Evolutionary conservation across 2,888 invertebrate species (phyloP), one percentile per base, ranked within the genome.

Genomic region (Caenorhabditis sp.): DNA sequence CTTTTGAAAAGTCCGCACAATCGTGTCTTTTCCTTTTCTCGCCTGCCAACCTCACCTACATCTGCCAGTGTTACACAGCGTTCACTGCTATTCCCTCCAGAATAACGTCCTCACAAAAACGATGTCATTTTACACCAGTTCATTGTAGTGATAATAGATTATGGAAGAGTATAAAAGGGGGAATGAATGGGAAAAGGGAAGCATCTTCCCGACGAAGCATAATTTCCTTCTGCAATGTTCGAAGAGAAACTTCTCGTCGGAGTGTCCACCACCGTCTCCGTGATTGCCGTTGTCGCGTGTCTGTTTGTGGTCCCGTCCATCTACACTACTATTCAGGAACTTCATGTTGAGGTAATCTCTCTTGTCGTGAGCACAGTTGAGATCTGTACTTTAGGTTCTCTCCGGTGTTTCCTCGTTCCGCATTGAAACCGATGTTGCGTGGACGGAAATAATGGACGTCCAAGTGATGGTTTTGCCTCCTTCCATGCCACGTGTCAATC

Each of bases 391-490:
- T n/a, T 46, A 78, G 79, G 72, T 86, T 37, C 59, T 79, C 45
- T 72, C 77, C 20, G 77, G 75, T 7, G 58, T 43, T 63, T 80
- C 37, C 32, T 62, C 27, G 41, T 86, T 86, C 72, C 86, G 85
- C 43, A 82, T 79, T 2, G 86, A 86, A 66, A 86, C 86, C 7
- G 85, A 86, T 68, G 50, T 81, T 30, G 86, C 85, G n/a, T 86
- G 86, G 86, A 78, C 77, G 22, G 80, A 85, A 52, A 76, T 87
- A 70, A 86, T 87, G 83, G 84, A 85, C 58, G 71, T 87, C 27
- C 87, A 88, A 62, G 68, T 87, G 66, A 62, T 80, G 20, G 83
- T 87, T n/a, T 75, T 83, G 1, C 86, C 87, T 4, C 87, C 87
- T 5, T 73, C 82, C 27, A 66, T 78, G 68, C 86, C 87, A 41